These are phyloP conservation scores for Hemiscyllium ocellatum DNA, from an alignment of 2,113 vertebrate genomes.

Conservation along the genomic window DNA sequence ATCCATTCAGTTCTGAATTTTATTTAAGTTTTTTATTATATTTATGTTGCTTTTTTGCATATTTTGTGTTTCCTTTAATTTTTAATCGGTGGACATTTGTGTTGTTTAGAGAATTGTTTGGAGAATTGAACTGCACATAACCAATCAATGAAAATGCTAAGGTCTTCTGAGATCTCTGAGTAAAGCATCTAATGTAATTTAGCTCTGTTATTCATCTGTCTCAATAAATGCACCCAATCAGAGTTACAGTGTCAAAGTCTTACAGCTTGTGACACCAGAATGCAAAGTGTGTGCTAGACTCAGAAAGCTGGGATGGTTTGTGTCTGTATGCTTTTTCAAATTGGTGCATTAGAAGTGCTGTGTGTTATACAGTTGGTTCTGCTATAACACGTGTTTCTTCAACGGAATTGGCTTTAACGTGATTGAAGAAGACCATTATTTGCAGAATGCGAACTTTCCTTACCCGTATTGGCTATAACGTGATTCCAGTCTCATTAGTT, in stretches of 20 bases:
- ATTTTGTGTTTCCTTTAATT: neutral
- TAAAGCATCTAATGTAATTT: neutral
- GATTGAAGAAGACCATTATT: no score
- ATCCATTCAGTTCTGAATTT: neutral
- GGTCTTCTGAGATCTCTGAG: neutral
- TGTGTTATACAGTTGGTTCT: neutral
- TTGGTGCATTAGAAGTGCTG: neutral
- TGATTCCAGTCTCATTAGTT: no score
- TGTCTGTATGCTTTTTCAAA: neutral
- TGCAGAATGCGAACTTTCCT: no score
- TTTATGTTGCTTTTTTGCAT: neutral
- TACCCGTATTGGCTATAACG: no score
- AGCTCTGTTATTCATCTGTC: neutral
- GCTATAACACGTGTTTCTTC: no score
- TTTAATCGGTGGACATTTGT: neutral
- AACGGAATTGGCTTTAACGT: no score
- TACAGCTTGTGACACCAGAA: neutral
- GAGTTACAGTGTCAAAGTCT: neutral
- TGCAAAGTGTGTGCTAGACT: neutral
- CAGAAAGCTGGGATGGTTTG: neutral
- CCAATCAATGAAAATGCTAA: neutral
- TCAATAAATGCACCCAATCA: neutral
- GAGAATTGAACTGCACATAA: neutral
- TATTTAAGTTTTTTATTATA: neutral
- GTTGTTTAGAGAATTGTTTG: neutral